Conservation (phyloP, 1,140 invertebrate species). For the Drosophila kepulauana region DNA sequence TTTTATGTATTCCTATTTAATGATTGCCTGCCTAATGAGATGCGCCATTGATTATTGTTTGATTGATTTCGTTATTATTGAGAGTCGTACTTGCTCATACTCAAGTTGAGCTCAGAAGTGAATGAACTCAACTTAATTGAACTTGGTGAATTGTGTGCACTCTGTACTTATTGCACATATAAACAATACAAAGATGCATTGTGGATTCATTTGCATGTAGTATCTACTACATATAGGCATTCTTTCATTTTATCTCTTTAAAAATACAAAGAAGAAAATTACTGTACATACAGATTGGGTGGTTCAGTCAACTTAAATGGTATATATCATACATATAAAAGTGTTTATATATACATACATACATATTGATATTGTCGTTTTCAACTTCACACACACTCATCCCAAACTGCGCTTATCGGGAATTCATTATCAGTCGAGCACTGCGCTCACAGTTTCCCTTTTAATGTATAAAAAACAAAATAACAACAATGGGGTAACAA, state of each 20-base stretch:
- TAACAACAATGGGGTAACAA: constrained; percentile 35
- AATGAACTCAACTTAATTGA: constrained; percentile 36
- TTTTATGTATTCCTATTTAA: constrained; percentile 68
- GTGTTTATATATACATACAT: neutral
- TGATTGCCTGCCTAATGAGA: constrained; percentile 46
- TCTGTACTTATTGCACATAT: neutral
- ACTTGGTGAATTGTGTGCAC: constrained; percentile 13
- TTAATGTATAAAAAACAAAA: constrained; percentile 20
- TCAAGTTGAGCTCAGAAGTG: constrained; percentile 1
- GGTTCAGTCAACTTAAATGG: constrained; percentile 37
- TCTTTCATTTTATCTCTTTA: constrained; percentile 26
- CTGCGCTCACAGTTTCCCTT: constrained; percentile 4
- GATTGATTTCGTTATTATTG: constrained; percentile 18
- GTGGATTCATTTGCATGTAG: neutral
- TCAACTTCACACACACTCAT: constrained; percentile 7
- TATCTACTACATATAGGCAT: neutral
- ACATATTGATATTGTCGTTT: constrained; percentile 4
- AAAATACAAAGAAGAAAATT: constrained; percentile 30
- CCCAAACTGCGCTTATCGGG: constrained; percentile 18
- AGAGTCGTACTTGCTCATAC: neutral
- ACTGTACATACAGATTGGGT: constrained; percentile 6
- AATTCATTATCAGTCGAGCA: constrained; percentile 28
- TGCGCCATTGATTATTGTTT: constrained; percentile 25
- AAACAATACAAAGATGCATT: constrained; percentile 7
- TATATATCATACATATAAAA: neutral